phyloP scores from a whole-genome alignment of 2,888 invertebrate species.

The Cataglyphis livida region DNA sequence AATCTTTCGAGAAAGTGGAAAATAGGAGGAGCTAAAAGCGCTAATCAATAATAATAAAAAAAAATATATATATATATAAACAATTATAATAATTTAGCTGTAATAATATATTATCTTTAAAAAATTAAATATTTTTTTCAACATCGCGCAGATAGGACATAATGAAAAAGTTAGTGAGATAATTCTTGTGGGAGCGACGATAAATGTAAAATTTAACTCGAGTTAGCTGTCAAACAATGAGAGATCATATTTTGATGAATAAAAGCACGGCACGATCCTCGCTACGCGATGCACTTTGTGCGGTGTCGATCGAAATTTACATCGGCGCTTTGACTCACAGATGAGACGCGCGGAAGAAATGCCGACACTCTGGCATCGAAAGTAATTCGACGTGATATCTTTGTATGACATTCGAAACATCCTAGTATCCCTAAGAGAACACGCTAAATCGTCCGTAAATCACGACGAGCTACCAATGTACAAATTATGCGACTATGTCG shows the following conservation, averaged over 20 bases:
- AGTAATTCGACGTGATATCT: constrained; percentile 32
- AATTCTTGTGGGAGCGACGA: constrained; percentile 13
- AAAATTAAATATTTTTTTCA: background rate
- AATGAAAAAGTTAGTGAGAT: background rate
- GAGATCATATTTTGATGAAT: constrained; percentile 18
- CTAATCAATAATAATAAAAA: background rate
- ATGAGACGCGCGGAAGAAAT: constrained; percentile 15
- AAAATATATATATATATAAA: background rate
- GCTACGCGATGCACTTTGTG: constrained; percentile 4
- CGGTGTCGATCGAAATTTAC: constrained; percentile 48
- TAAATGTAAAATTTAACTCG: constrained; percentile 38
- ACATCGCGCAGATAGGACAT: background rate
- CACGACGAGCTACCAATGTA: constrained; percentile 19
- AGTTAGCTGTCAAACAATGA: constrained; percentile 27
- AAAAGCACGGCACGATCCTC: constrained; percentile 31
- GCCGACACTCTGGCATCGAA: constrained; percentile 7
- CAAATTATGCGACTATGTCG: constrained; percentile 37
- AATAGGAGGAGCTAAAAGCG: background rate
- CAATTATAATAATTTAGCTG: background rate
- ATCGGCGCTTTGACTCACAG: constrained; percentile 33
- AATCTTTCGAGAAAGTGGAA: too few relatives aligned
- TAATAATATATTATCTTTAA: background rate
- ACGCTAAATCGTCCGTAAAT: constrained; percentile 37
- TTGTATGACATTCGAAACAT: constrained; percentile 31
- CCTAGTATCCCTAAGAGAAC: background rate